Evolutionary conservation across 2,113 vertebrate species (phyloP), one percentile per base, ranked within the genome.

Genomic region (Crotophaga sulcirostris): DNA sequence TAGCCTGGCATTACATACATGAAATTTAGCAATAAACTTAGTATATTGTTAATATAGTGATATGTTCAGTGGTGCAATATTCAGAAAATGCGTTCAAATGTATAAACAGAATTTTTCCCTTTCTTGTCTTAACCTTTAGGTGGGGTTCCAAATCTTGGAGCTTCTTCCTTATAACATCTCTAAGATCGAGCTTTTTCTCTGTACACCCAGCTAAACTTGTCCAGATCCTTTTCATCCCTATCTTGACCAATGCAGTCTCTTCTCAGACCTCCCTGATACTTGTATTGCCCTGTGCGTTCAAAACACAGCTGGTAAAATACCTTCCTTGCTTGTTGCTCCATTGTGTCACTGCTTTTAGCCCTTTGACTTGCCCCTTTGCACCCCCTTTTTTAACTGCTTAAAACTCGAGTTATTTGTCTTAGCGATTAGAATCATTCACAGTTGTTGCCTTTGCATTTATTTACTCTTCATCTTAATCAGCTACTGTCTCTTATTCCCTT

Each of bases 201-300:
- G 85, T 95, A 75, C 69, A 93, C 52, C 40, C 94, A 97, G 83
- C 76, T 96, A 96, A 96, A 96, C 80, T 96, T 97, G 86, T 86
- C 94, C 94, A 96, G 86, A 93, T 96, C 93, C 93, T 97, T 96
- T 91, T 93, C 96, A 90, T 94, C 77, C 96, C 88, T 96, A 34
- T 96, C 88, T 93, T 95, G 95, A 97, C 90, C 94, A 95, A 34
- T 89, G 83, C 94, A 94, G 86, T 94, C 64, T 95, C 94, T 92
- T 97, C 94, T 97, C 90, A 95, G 96, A 93, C 83, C 68, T 97
- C 90, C 75, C 88, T 95, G 94, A 92, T 92, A 90, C 83, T 93
- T 94, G 58, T 92, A 59, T 95, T 96, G 93, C 95, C 87, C 84
- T 82, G 89, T 97, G 72, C 91, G 28, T 97, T 97, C 84, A 94